phyloP scores from a whole-genome alignment of 2,888 invertebrate genomes.

The Ichneumoninae sp. region DNA sequence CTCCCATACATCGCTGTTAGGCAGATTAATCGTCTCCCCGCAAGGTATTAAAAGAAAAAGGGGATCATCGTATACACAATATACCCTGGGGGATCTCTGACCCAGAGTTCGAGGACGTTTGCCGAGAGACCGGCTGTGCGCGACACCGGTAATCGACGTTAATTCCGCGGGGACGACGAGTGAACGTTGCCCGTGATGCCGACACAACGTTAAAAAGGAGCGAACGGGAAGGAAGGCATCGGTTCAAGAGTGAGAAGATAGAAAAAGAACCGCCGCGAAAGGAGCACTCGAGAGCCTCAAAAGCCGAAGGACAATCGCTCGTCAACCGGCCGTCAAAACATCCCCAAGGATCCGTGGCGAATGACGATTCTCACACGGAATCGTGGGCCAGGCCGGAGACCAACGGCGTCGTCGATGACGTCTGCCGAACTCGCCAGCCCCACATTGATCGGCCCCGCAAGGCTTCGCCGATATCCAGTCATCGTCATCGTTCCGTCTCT shows the following conservation, averaged over 20 bases:
- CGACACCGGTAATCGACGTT: conserved; percentile 42
- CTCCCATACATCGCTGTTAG: conserved; percentile 2
- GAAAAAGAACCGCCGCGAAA: conserved; percentile 33
- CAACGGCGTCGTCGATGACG: conserved; percentile 51
- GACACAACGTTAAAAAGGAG: conserved; percentile 22
- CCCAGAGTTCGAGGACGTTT: conserved; percentile 44
- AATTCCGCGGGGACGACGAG: conserved; percentile 26
- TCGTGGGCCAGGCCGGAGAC: conserved; percentile 32
- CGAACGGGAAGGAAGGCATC: conserved; percentile 4
- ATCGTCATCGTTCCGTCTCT: conserved; percentile 35
- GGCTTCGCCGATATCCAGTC: neutral
- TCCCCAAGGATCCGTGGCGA: conserved; percentile 83
- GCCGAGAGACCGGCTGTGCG: conserved; percentile 27
- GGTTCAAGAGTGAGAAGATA: conserved; percentile 14
- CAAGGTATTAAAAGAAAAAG: conserved; percentile 10
- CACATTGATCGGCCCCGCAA: conserved; percentile 10
- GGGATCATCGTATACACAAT: conserved; percentile 25
- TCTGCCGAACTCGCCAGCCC: neutral
- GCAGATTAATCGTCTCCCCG: conserved; percentile 27
- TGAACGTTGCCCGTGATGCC: conserved; percentile 5
- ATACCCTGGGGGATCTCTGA: conserved; percentile 39
- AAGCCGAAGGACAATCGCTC: conserved; percentile 77
- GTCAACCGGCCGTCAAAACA: conserved; percentile 84
- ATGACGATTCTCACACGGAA: conserved; percentile 78
- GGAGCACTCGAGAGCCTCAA: conserved; percentile 61